phyloP scores from a whole-genome alignment of 2,888 invertebrate genomes.

The Ennomos quercinarius region DNA sequence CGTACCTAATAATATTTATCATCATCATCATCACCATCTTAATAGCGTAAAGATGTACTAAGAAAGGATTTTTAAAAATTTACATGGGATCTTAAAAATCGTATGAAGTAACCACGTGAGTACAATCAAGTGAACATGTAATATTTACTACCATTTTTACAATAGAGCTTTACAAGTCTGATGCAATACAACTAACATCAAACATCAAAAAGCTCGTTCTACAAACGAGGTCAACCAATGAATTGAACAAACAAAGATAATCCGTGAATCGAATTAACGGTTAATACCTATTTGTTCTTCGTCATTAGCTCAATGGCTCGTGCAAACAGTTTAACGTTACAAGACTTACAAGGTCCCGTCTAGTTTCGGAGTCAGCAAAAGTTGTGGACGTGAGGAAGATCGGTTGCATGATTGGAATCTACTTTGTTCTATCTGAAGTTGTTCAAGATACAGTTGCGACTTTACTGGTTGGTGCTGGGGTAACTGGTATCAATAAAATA shows the following conservation, averaged over 20 bases:
- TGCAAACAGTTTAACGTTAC: slow-evolving; percentile 42
- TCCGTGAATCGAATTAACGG: slow-evolving; percentile 38
- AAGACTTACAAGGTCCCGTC: slow-evolving; percentile 39
- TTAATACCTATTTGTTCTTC: slow-evolving; percentile 29
- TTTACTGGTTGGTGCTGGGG: neutral
- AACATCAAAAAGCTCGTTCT: slow-evolving; percentile 10
- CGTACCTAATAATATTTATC: no score
- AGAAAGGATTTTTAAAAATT: no score
- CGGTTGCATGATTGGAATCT: slow-evolving; percentile 19
- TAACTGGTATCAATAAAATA: no score
- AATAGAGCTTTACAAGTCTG: neutral
- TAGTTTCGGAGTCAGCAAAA: slow-evolving; percentile 25
- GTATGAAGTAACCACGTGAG: no score
- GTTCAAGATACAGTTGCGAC: neutral
- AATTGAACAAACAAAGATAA: slow-evolving; percentile 41
- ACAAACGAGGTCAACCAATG: slow-evolving; percentile 28
- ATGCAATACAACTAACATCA: slow-evolving; percentile 1
- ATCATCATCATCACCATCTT: no score
- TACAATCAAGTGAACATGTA: neutral
- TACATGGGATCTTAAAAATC: no score
- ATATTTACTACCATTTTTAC: neutral
- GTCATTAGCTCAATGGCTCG: slow-evolving; percentile 38
- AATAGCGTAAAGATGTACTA: no score
- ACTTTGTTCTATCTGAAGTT: neutral
- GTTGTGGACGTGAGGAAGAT: slow-evolving; percentile 36